Base-by-base conservation (phyloP, 1,140 invertebrate species). In the Eulimnadia texana region DNA sequence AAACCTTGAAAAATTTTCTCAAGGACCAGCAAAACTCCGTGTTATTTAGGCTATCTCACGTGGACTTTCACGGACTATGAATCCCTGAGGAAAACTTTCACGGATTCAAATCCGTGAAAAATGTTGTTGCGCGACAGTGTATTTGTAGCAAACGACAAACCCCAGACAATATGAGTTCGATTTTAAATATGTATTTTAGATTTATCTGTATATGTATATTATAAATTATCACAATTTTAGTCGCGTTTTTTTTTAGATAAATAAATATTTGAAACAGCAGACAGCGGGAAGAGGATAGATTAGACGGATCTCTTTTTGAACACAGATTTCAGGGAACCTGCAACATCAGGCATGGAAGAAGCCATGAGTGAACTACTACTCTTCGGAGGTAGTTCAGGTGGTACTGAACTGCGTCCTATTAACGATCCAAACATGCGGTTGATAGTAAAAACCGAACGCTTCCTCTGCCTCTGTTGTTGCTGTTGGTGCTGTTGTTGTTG, bases 381-480 rank as follows among this genome's bases (percentile, higher is more conserved):
- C 42, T 61, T 61, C 10, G 55, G 33, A 29, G 55, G 55, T 19
- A 57, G 61, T 54, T 64, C 60, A 1, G 65, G 65, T 11, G 65
- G 63, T 19, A 65, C 58, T 0, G 66, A 65, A 50, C 68, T 67
- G 11, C 66, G 63, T 10, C 70, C 67, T 47, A 73, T 71, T 9
- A 72, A 66, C 27, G 69, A 67, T 0, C 70, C 68, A 25, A 72
- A 64, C 68, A 71, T 70, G 54, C 72, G 71, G n/a, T 72, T 72
- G n/a, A 61, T 61, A 27, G 42, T 61, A 25, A 28, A 61, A 10
- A 76, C 71, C 50, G 68, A 70, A 16, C 71, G 65, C 16, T 75
- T 67, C 1, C 73, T 71, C 23, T 69, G 70, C 57, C 60, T 50
- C 19, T 42, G 55, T 25, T 54, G 53, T 54, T 3, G 58, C 33